phyloP scores from a whole-genome alignment of 2,888 invertebrate genomes.

The Drosophila peninsularis region DNA sequence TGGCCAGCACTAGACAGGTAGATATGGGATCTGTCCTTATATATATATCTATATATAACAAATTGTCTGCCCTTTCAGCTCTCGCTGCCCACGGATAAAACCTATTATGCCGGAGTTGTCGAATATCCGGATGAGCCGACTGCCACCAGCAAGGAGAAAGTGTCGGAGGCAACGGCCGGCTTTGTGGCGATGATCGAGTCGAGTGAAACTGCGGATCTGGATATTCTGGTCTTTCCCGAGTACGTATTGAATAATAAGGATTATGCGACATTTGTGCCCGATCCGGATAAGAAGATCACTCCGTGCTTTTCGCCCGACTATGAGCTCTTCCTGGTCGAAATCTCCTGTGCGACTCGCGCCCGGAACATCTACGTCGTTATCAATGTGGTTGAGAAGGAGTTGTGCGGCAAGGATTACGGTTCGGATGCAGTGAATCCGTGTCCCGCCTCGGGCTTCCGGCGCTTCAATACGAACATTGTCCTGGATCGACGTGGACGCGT shows the following conservation, averaged over 20 bases:
- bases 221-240: conserved; percentile 93
- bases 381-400: conserved; percentile 86
- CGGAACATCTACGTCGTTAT: conserved; percentile 86
- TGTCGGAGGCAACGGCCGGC: conserved; percentile 38
- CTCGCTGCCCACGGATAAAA: conserved; percentile 81
- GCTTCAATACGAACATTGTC: conserved; percentile 92
- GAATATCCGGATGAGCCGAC: conserved; percentile 85
- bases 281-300: conserved; percentile 73
- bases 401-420: conserved; percentile 83
- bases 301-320: conserved; percentile 77
- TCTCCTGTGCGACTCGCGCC: conserved; percentile 87
- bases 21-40: no score
- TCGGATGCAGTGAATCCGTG: conserved; percentile 59
- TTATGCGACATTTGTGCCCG: conserved; percentile 81
- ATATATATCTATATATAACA: not conserved
- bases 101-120: conserved; percentile 87
- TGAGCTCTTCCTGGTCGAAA: conserved; percentile 65
- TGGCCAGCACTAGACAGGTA: conserved; percentile 32
- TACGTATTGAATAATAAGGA: conserved; percentile 83
- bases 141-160: conserved; percentile 54
- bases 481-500: conserved; percentile 90
- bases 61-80: conserved; percentile 28
- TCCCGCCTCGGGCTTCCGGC: conserved; percentile 59
- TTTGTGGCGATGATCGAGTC: conserved; percentile 75
- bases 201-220: conserved; percentile 83